A percentile compares a stretch with the other conserved stretches of the same genome.
Conservation (phyloP, 2,113 vertebrate species). For the Sphyrna mokarran region DNA sequence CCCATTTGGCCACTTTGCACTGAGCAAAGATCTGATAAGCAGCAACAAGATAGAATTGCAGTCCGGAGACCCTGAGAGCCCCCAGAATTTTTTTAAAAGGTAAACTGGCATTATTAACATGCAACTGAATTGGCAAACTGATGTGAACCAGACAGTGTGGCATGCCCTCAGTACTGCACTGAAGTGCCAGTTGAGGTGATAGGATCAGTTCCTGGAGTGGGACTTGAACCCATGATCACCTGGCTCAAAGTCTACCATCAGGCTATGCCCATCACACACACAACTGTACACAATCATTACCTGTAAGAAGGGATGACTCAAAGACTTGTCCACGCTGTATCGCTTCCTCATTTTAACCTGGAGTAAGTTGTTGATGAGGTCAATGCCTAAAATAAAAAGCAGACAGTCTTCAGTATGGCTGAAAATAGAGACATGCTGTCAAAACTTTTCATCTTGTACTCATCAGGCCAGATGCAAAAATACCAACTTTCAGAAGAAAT, state of each 20-base stretch:
- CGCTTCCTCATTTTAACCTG: conserved; percentile 93
- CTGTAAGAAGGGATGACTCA: conserved; percentile 82
- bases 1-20: not conserved
- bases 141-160: not conserved
- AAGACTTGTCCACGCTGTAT: conserved; percentile 87
- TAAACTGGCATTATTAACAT: not conserved
- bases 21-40: no score
- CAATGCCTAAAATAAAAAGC: conserved; percentile 63
- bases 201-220: not conserved
- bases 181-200: not conserved
- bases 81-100: not conserved
- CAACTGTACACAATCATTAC: conserved; percentile 47
- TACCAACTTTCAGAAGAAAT: no score
- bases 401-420: no score
- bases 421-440: no score
- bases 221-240: not conserved
- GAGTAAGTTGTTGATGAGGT: conserved; percentile 86
- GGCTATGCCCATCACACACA: not conserved
- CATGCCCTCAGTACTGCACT: not conserved
- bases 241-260: not conserved
- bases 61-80: accelerated
- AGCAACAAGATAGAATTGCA: not conserved
- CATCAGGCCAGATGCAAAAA: no score
- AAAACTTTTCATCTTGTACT: no score
- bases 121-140: not conserved